Conservation (phyloP, 2,888 invertebrate genomes). For the Conistra vaccinii region DNA sequence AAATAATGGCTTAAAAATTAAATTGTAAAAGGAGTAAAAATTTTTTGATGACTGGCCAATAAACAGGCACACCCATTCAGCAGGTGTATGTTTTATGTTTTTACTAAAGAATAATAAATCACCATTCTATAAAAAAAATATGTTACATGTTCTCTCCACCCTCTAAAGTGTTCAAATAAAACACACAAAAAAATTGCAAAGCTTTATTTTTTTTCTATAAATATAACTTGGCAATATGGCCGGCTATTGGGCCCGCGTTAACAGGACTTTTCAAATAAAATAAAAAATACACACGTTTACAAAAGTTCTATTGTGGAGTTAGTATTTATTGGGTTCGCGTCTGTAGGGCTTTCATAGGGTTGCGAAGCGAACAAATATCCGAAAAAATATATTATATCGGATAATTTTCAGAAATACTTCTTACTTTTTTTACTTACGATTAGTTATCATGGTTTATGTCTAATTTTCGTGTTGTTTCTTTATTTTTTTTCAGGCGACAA, state of each 20-base stretch:
- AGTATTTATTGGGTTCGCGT: conserved; percentile 66
- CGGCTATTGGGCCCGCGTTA: conserved; percentile 45
- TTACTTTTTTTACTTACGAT: background rate
- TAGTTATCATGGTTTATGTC: background rate
- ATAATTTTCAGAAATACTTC: background rate
- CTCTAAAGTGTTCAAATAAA: conserved; percentile 5
- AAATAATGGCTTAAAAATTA: no score
- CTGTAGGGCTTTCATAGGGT: conserved; percentile 50
- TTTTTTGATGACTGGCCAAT: background rate
- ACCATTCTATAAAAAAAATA: background rate
- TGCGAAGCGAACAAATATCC: conserved; percentile 15
- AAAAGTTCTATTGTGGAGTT: conserved; percentile 68
- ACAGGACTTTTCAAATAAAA: conserved; percentile 62
- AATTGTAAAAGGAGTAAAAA: no score
- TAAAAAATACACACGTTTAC: conserved; percentile 57
- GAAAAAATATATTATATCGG: background rate
- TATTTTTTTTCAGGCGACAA: background rate
- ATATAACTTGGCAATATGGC: conserved; percentile 52
- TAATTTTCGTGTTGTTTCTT: background rate
- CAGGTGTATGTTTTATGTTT: background rate
- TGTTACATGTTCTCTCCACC: background rate
- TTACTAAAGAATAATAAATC: conserved; percentile 1
- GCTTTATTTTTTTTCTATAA: conserved; percentile 30
- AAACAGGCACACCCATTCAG: no score
- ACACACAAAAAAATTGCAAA: conserved; percentile 8